Percentiles rank a stretch among this genome's conserved stretches.
These are phyloP conservation scores for Mythimna albipuncta DNA, from an alignment of 2,888 invertebrate species.

Conservation along the genomic window DNA sequence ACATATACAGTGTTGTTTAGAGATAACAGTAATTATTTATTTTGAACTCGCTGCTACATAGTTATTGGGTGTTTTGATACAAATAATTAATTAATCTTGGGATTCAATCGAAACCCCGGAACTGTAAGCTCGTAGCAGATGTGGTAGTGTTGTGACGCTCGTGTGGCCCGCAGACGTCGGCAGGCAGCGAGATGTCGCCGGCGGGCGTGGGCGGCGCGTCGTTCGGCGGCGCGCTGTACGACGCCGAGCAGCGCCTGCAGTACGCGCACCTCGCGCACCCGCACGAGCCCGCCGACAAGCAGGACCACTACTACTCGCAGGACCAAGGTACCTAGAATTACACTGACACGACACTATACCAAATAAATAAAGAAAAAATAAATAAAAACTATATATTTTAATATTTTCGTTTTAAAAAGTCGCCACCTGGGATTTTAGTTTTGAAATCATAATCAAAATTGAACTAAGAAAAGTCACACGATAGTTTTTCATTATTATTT, in stretches of 20 bases:
- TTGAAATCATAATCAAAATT: too few relatives aligned
- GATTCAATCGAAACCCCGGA: background rate
- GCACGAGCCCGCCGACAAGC: slow-evolving; percentile 58
- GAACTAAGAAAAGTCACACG: too few relatives aligned
- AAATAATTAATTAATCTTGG: background rate
- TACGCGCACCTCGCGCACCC: slow-evolving; percentile 64
- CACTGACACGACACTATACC: too few relatives aligned
- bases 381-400: too few relatives aligned
- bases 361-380: too few relatives aligned
- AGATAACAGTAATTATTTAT: too few relatives aligned
- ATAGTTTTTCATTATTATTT: background rate
- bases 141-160: background rate
- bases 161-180: slow-evolving; percentile 61
- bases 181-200: slow-evolving; percentile 73
- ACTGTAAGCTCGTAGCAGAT: background rate
- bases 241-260: slow-evolving; percentile 60
- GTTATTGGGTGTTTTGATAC: too few relatives aligned
- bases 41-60: too few relatives aligned
- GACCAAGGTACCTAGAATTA: slow-evolving; percentile 61
- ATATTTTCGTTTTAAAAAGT: too few relatives aligned
- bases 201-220: slow-evolving; percentile 71
- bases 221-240: slow-evolving; percentile 66
- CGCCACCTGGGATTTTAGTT: too few relatives aligned
- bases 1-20: too few relatives aligned
- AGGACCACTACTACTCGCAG: slow-evolving; percentile 76